phyloP scores from a whole-genome alignment of 2,888 invertebrate species.

The Ommatoiulus sabulosus region DNA sequence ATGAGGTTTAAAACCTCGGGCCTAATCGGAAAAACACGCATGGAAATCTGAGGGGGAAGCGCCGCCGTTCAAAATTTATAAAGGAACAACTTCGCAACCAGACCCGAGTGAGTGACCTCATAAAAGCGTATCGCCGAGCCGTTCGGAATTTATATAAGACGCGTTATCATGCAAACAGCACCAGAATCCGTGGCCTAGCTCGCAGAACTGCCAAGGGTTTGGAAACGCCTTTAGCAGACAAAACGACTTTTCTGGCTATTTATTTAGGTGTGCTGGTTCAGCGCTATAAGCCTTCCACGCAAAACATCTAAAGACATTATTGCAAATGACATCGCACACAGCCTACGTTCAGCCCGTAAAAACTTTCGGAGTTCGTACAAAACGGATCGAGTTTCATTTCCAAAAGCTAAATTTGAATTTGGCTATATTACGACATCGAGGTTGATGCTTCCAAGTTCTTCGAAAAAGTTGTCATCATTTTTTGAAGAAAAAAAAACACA shows the following conservation, averaged over 20 bases:
- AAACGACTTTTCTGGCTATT: constrained; percentile 20
- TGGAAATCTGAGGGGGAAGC: not conserved
- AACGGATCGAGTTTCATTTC: not conserved
- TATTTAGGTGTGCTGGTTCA: constrained; percentile 28
- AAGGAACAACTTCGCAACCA: constrained; percentile 39
- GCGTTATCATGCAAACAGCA: not conserved
- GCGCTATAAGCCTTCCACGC: not conserved
- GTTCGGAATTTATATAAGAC: not conserved
- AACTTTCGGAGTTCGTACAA: not conserved
- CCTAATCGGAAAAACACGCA: constrained; percentile 28
- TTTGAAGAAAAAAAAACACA: not conserved
- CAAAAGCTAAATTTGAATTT: not conserved
- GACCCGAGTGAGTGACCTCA: constrained; percentile 17
- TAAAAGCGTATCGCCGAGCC: not conserved
- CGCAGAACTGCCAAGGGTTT: not conserved
- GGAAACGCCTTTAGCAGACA: constrained; percentile 36
- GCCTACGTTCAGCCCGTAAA: not conserved
- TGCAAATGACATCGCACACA: not conserved
- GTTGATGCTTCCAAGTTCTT: not conserved
- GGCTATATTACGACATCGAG: not conserved
- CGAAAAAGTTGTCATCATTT: not conserved
- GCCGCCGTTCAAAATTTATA: not conserved
- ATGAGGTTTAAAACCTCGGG: constrained; percentile 33
- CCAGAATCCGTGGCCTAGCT: not conserved
- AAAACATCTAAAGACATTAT: not conserved